Percentiles rank a stretch among this genome's conserved stretches.
Evolutionary conservation across 2,888 invertebrate genomes (phyloP).

Genomic region (Bruchidius siliquastri): DNA sequence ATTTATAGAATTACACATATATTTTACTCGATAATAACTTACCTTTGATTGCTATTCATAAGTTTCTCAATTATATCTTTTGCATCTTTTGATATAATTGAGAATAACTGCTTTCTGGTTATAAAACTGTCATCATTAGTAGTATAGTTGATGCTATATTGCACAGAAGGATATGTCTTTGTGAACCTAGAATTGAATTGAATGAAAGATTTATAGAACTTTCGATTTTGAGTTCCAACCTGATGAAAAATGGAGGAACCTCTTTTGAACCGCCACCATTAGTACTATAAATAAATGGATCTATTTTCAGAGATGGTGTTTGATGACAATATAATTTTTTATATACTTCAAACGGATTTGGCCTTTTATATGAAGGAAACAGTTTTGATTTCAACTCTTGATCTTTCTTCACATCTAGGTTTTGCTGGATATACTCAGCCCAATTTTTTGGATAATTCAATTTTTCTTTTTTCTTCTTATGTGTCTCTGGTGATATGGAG

Average conservation of each 20-base stretch:
- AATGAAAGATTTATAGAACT: not conserved
- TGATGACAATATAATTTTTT: conserved; percentile 29
- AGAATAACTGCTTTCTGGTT: conserved; percentile 29
- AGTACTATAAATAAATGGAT: conserved; percentile 25
- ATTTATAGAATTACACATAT: not conserved
- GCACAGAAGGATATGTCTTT: conserved; percentile 30
- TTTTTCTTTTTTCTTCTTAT: conserved; percentile 12
- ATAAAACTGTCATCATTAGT: conserved; percentile 27
- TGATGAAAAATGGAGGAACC: conserved; percentile 33
- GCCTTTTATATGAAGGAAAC: conserved; percentile 12
- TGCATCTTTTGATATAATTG: conserved; percentile 27
- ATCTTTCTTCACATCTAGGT: conserved; percentile 20
- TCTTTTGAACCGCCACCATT: conserved; percentile 28
- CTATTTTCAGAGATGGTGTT: conserved; percentile 30
- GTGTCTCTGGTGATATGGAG: conserved; percentile 20
- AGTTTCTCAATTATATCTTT: conserved; percentile 27
- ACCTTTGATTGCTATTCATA: conserved; percentile 17
- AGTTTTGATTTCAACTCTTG: conserved; percentile 21
- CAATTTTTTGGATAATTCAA: conserved; percentile 31
- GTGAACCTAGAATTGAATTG: conserved; percentile 34
- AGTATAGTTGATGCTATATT: conserved; percentile 32
- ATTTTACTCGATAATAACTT: conserved; percentile 1
- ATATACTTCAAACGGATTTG: conserved; percentile 16
- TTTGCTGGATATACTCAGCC: conserved; percentile 28
- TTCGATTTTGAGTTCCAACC: conserved; percentile 26